These are phyloP conservation scores for Enteromius afrohamiltoni DNA, from an alignment of 2,797 vertebrate species.

Conservation along the genomic window DNA sequence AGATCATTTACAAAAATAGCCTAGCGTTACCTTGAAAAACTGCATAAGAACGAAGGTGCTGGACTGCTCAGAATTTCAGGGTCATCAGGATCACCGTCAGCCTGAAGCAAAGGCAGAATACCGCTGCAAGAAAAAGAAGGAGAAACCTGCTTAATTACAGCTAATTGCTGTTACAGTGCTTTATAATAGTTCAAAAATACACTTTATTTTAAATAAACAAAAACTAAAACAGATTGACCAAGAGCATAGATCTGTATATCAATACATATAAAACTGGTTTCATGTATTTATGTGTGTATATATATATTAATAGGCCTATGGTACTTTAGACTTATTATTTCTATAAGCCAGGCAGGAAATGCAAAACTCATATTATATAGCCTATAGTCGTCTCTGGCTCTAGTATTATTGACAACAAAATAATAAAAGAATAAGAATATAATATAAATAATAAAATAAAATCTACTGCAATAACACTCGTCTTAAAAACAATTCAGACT, in stretches of 20 bases:
- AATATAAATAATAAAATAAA: background rate
- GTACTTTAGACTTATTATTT: background rate
- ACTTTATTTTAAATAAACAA: background rate
- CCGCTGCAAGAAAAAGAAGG: background rate
- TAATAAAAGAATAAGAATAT: no score
- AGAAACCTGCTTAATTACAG: background rate
- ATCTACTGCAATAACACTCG: background rate
- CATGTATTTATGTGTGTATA: background rate
- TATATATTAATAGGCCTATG: background rate
- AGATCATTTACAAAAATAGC: background rate
- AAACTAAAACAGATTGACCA: background rate
- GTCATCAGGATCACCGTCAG: background rate
- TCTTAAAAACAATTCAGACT: background rate
- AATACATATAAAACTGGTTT: background rate
- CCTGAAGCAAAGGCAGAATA: background rate
- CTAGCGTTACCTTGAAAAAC: background rate
- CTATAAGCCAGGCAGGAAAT: background rate
- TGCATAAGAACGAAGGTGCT: background rate
- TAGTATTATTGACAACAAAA: background rate
- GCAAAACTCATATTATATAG: background rate
- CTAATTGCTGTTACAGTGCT: background rate
- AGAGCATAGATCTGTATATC: background rate
- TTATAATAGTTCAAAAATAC: background rate
- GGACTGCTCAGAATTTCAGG: background rate
- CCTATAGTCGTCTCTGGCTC: background rate